Evolutionary conservation across 2,797 vertebrate species (phyloP).

Genomic region (Sebastes hubbsi): DNA sequence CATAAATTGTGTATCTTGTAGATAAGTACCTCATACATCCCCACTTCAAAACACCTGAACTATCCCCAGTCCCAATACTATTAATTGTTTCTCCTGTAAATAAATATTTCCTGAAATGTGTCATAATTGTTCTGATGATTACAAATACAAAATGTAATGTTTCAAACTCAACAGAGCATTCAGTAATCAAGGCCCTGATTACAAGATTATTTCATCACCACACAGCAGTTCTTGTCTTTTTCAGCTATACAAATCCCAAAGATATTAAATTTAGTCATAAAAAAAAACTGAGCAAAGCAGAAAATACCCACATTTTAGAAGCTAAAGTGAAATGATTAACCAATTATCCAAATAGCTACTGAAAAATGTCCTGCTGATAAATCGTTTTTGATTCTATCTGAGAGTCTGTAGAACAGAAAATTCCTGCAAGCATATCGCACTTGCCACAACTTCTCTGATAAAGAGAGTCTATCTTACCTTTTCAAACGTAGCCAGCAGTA

Average conservation of each 20-base stretch:
- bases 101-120: not conserved
- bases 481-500: conserved; percentile 96
- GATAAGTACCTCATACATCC: no score
- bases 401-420: not conserved
- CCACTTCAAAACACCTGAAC: no score
- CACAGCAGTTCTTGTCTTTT: not conserved
- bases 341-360: not conserved
- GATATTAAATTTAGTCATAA: not conserved
- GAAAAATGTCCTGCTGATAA: not conserved
- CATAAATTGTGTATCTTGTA: no score
- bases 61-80: not conserved
- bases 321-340: not conserved
- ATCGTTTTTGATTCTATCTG: not conserved
- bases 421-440: not conserved
- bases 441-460: not conserved
- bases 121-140: not conserved
- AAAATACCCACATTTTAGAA: not conserved
- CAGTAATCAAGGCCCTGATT: not conserved
- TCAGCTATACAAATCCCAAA: not conserved
- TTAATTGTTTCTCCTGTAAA: not conserved
- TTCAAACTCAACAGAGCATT: not conserved
- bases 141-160: not conserved
- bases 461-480: conserved; percentile 81
- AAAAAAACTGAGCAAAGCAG: not conserved
- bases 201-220: not conserved